Conservation (phyloP, 2,113 vertebrate species). For the Bubo bubo region DNA sequence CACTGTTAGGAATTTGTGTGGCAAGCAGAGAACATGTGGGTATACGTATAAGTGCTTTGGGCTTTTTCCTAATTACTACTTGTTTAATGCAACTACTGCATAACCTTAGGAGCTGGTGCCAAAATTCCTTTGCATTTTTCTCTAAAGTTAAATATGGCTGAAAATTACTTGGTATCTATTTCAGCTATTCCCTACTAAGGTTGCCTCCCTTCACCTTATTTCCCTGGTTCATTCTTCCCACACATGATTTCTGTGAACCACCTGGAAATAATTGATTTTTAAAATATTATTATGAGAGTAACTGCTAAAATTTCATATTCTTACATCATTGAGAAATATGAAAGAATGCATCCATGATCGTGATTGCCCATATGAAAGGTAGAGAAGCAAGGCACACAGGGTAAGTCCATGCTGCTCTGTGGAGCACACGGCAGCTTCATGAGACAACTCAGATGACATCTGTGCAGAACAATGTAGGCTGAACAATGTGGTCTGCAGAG, state of each 20-base stretch:
- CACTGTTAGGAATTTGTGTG: conserved; percentile 76
- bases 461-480: not conserved
- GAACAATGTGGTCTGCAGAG: not conserved
- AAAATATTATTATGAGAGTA: not conserved
- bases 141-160: not conserved
- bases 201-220: not conserved
- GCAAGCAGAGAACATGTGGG: conserved; percentile 83
- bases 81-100: not conserved
- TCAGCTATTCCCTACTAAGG: not conserved
- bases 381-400: not conserved
- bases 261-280: not conserved
- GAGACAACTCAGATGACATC: not conserved
- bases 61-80: not conserved
- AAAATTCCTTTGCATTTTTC: not conserved
- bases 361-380: not conserved
- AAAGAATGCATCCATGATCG: not conserved
- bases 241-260: not conserved
- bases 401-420: not conserved
- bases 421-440: not conserved
- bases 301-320: not conserved
- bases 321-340: not conserved
- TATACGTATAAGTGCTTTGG: not conserved
- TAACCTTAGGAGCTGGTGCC: not conserved
- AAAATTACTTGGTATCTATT: not conserved
- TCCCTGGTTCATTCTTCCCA: not conserved